These are phyloP conservation scores for Cyphomyrmex costatus DNA, from an alignment of 1,140 invertebrate species.

Conservation along the genomic window DNA sequence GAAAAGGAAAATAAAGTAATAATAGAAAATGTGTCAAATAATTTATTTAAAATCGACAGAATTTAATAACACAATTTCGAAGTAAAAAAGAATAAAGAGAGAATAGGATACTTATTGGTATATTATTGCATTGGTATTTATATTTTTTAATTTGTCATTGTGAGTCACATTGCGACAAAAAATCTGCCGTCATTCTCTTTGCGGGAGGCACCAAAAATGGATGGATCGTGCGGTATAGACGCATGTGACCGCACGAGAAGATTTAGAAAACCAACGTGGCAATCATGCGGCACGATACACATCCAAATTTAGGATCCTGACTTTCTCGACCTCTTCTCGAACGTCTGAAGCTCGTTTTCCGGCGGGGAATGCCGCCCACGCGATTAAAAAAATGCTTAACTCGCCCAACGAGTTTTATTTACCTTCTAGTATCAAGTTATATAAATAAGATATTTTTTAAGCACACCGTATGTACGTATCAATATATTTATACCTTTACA, in stretches of 20 bases:
- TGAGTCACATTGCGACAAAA: not conserved
- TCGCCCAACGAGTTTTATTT: slow-evolving; percentile 29
- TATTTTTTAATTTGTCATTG: not conserved
- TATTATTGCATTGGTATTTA: not conserved
- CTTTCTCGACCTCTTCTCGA: slow-evolving; percentile 42
- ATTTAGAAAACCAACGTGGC: slow-evolving; percentile 68
- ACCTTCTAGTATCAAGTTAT: not conserved
- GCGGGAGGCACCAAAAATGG: slow-evolving; percentile 41
- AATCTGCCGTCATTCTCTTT: not conserved
- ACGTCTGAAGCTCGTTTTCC: slow-evolving; percentile 43
- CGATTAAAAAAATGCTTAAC: slow-evolving; percentile 69
- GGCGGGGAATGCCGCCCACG: slow-evolving; percentile 63
- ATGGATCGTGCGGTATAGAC: not conserved
- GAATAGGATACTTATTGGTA: not conserved
- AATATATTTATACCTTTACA: not conserved
- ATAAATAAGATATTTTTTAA: slow-evolving; percentile 12
- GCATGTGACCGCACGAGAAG: not conserved
- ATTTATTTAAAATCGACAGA: not conserved
- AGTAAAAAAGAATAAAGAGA: not conserved
- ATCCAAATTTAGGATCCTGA: slow-evolving; percentile 71
- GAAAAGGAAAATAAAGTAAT: not conserved
- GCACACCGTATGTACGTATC: not conserved
- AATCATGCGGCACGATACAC: slow-evolving; percentile 62
- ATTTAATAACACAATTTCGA: not conserved
- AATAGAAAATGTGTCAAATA: not conserved